These are phyloP conservation scores for Eufriesea mexicana DNA, from an alignment of 1,140 invertebrate genomes.

Conservation along the genomic window DNA sequence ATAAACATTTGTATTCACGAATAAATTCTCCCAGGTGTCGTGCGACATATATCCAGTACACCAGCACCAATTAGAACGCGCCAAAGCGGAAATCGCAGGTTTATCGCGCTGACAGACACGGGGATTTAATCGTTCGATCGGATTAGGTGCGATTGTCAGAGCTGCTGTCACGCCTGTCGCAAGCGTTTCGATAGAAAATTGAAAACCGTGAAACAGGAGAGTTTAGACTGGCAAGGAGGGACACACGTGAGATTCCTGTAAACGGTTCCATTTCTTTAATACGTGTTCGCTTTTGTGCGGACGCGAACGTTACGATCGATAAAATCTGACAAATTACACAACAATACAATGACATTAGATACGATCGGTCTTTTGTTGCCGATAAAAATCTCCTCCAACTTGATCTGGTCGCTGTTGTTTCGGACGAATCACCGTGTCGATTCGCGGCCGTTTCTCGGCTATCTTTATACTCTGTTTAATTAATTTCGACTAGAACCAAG, in stretches of 20 bases:
- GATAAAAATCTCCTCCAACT: conserved; percentile 12
- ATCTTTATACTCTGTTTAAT: background rate
- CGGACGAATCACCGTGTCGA: background rate
- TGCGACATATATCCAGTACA: background rate
- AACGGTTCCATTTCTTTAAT: conserved; percentile 6
- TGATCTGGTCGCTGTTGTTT: background rate
- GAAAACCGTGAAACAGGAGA: conserved; percentile 32
- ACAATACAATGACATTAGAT: conserved; percentile 49
- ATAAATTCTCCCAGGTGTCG: background rate
- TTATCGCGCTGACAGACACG: conserved; percentile 50
- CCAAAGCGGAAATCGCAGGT: conserved; percentile 9
- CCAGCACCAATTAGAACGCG: background rate
- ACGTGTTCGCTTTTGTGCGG: conserved; percentile 4
- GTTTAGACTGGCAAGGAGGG: conserved; percentile 23
- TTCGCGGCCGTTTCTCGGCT: background rate
- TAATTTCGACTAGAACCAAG: background rate
- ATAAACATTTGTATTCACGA: background rate
- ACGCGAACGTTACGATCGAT: conserved; percentile 32
- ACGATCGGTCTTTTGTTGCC: conserved; percentile 37
- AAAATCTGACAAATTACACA: conserved; percentile 57
- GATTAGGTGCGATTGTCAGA: conserved; percentile 67
- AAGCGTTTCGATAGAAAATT: conserved; percentile 63
- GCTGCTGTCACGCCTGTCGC: conserved; percentile 60
- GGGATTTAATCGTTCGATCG: conserved; percentile 43
- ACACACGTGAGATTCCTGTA: conserved; percentile 15